These are phyloP conservation scores for Nineta flava DNA, from an alignment of 2,888 invertebrate genomes.

Conservation along the genomic window DNA sequence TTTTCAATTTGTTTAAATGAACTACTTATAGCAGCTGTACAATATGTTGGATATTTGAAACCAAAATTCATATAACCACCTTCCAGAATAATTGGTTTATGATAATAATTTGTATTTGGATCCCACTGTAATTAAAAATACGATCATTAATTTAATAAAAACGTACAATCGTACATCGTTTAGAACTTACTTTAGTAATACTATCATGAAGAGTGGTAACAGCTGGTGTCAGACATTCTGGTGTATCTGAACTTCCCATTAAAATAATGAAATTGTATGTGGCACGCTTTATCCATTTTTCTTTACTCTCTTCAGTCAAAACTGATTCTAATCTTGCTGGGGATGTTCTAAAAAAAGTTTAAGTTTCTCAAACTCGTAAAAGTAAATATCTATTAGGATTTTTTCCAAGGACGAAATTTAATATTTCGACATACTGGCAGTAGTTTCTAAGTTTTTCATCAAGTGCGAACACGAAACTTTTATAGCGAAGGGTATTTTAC, in stretches of 20 bases:
- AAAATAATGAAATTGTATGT: neutral
- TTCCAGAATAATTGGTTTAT: neutral
- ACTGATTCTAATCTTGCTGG: neutral
- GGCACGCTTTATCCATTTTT: neutral
- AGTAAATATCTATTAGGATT: too few relatives aligned
- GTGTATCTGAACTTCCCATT: neutral
- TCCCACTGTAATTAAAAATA: neutral
- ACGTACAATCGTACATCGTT: neutral
- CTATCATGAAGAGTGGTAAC: neutral
- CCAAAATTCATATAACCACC: neutral
- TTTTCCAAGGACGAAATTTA: too few relatives aligned
- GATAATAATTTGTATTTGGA: neutral
- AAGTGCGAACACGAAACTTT: too few relatives aligned
- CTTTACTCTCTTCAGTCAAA: neutral
- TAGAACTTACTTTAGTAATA: neutral
- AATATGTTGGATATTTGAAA: neutral
- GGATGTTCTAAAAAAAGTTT: neutral
- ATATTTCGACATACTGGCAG: too few relatives aligned
- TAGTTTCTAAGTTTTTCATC: too few relatives aligned
- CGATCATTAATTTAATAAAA: neutral
- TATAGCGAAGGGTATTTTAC: too few relatives aligned
- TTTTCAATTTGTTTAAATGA: too few relatives aligned
- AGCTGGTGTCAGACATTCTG: neutral
- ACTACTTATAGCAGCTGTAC: neutral
- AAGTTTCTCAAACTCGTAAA: too few relatives aligned